Percentiles rank a stretch among this genome's conserved stretches.
Conservation (phyloP, 2,797 vertebrate species). For the Cirrhinus mrigala region DNA sequence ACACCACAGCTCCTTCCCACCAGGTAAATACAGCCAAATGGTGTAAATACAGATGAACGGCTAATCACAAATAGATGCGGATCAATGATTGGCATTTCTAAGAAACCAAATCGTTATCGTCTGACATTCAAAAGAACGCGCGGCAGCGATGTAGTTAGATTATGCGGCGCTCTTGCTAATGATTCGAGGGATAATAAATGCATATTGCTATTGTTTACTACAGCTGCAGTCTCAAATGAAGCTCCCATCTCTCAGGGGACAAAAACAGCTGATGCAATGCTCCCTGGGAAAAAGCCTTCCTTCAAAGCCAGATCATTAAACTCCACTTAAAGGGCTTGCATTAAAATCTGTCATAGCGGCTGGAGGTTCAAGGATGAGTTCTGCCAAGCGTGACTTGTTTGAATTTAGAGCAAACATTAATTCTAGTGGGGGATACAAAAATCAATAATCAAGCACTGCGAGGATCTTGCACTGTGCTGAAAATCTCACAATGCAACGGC, state of each 20-base stretch:
- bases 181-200: slow-evolving; percentile 45
- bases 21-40: slow-evolving; percentile 44
- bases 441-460: slow-evolving; percentile 61
- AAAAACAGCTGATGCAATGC: slow-evolving; percentile 62
- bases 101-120: neutral
- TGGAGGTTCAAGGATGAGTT: slow-evolving; percentile 64
- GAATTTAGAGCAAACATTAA: slow-evolving; percentile 68
- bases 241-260: slow-evolving; percentile 58
- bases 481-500: slow-evolving; percentile 48
- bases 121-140: slow-evolving; percentile 16
- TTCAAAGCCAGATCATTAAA: slow-evolving; percentile 66
- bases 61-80: slow-evolving; percentile 40
- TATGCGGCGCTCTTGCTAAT: slow-evolving; percentile 18
- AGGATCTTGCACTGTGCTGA: slow-evolving; percentile 42
- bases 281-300: slow-evolving; percentile 45
- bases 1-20: slow-evolving; percentile 43
- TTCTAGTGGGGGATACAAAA: slow-evolving; percentile 59
- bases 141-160: slow-evolving; percentile 4
- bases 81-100: slow-evolving; percentile 40
- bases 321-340: slow-evolving; percentile 67
- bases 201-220: slow-evolving; percentile 48
- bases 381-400: slow-evolving; percentile 63
- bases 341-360: slow-evolving; percentile 66
- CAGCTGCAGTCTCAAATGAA: slow-evolving; percentile 48
- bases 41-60: slow-evolving; percentile 46